Conservation (phyloP, 2,113 vertebrate species). For the Nicator chloris region DNA sequence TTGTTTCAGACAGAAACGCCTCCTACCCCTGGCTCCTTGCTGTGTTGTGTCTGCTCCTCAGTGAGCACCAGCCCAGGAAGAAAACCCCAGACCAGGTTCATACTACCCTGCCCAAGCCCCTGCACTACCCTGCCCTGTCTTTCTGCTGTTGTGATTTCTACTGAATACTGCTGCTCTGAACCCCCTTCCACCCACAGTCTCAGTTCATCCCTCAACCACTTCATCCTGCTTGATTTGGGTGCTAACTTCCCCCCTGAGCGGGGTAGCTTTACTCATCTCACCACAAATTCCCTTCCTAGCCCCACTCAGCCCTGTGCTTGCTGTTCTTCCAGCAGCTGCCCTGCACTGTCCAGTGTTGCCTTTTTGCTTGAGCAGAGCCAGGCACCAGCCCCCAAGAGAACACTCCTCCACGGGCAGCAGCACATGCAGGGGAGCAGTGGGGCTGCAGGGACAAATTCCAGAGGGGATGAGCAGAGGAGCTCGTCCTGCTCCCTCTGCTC, state of each 20-base stretch:
- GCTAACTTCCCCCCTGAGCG: neutral
- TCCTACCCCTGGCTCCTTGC: neutral
- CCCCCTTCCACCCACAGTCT: neutral
- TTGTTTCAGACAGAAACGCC: neutral
- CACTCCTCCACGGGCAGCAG: fast-evolving
- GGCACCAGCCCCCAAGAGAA: fast-evolving
- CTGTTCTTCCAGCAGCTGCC: neutral
- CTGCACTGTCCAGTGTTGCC: neutral
- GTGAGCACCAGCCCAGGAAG: neutral
- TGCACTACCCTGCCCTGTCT: neutral
- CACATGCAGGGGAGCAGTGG: fast-evolving
- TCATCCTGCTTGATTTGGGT: neutral
- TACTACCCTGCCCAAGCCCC: neutral
- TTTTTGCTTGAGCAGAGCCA: neutral
- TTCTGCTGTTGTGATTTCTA: neutral
- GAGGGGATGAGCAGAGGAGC: neutral
- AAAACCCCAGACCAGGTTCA: neutral
- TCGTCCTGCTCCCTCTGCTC: neutral
- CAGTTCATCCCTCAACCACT: neutral
- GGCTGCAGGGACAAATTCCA: neutral
- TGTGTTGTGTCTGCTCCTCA: neutral
- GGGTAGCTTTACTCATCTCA: neutral
- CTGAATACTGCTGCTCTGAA: neutral
- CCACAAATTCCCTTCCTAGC: neutral
- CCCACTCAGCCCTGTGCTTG: neutral